Percentiles rank a stretch among this genome's conserved stretches.
phyloP scores from a whole-genome alignment of 2,888 invertebrate genomes.

The Cryptocephalus primarius region DNA sequence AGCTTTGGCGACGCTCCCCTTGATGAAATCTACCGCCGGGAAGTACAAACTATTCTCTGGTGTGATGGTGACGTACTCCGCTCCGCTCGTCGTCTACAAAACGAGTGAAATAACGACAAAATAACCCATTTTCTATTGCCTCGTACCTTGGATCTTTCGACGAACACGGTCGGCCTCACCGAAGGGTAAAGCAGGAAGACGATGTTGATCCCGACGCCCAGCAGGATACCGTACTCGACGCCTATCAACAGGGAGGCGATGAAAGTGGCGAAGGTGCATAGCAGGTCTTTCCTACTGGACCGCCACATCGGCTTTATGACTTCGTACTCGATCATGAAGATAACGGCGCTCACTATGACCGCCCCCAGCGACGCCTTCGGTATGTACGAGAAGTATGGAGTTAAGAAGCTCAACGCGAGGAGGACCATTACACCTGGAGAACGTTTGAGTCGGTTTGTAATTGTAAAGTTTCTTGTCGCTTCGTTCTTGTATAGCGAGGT shows the following conservation, averaged over 20 bases:
- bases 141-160: constrained; percentile 57
- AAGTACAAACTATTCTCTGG: constrained; percentile 73
- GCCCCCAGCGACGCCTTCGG: constrained; percentile 84
- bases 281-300: constrained; percentile 66
- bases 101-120: constrained; percentile 8
- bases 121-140: background rate
- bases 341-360: constrained; percentile 89
- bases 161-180: constrained; percentile 64
- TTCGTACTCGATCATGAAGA: constrained; percentile 90
- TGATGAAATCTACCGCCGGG: constrained; percentile 73
- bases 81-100: constrained; percentile 52
- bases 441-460: too few relatives aligned
- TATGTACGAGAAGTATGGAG: constrained; percentile 82
- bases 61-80: constrained; percentile 64
- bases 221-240: constrained; percentile 76
- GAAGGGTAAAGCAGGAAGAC: constrained; percentile 69
- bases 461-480: too few relatives aligned
- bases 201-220: constrained; percentile 71
- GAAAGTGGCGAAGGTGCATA: constrained; percentile 77
- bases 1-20: constrained; percentile 65
- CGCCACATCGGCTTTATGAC: constrained; percentile 79
- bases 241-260: constrained; percentile 68
- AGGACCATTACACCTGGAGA: constrained; percentile 70
- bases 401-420: constrained; percentile 71
- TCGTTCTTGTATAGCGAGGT: too few relatives aligned